Percentiles rank a stretch among this genome's conserved stretches.
Conservation (phyloP, 1,140 invertebrate genomes). For the Calephelis nemesis region DNA sequence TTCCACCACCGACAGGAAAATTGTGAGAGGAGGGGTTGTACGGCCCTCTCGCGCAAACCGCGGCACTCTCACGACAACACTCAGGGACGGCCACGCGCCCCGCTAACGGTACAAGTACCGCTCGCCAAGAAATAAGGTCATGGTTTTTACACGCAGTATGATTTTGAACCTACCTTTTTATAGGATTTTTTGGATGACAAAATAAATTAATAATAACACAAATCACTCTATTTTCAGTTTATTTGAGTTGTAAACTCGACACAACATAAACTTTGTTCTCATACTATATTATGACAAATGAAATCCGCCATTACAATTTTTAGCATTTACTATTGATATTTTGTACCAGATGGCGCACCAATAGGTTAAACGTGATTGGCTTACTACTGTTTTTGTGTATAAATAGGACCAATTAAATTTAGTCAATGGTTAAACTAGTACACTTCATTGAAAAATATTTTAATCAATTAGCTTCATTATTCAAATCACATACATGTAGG, state of each 20-base stretch:
- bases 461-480: background rate
- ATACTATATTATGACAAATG: constrained; percentile 68
- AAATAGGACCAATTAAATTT: constrained; percentile 4
- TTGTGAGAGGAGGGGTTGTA: constrained; percentile 76
- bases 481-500: constrained; percentile 1
- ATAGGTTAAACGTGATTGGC: constrained; percentile 32
- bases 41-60: constrained; percentile 51
- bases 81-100: constrained; percentile 69
- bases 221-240: background rate
- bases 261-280: constrained; percentile 52
- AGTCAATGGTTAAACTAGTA: constrained; percentile 2
- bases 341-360: constrained; percentile 60
- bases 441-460: background rate
- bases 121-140: constrained; percentile 72
- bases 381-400: constrained; percentile 4
- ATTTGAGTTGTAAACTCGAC: constrained; percentile 18
- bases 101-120: constrained; percentile 74
- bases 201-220: constrained; percentile 17
- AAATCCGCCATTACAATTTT: constrained; percentile 74
- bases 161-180: constrained; percentile 43
- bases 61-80: constrained; percentile 58
- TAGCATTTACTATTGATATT: constrained; percentile 35
- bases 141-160: constrained; percentile 63
- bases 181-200: constrained; percentile 26
- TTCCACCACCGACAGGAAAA: constrained; percentile 74